Base-by-base conservation (phyloP, 2,888 invertebrate species). In the Hetaerina titia region DNA sequence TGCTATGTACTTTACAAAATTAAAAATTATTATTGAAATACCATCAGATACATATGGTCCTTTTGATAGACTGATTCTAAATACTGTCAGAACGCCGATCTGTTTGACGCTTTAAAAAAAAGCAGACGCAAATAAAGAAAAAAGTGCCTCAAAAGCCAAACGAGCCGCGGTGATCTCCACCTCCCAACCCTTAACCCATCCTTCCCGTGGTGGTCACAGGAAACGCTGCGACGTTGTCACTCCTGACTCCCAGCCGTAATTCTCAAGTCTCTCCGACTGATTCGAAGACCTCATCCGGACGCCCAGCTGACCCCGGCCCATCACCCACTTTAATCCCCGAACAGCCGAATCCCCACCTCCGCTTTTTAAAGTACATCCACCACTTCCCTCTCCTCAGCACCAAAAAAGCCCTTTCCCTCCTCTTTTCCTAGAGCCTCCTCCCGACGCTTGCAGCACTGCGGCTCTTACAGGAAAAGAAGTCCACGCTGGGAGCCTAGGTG, bases 161-260 rank as follows among this genome's bases (percentile, higher is more conserved):
- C 60, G 60, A 17, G 11, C 60, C 17, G 60, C 60, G 60, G 13
- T 60, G 60, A 60, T 60, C 60, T 60, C 60, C 60, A 60, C 11
- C 60, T 60, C 17, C 60, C 60, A 60, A 60, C 60, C 60, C 17
- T 60, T 60, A 11, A 60, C 17, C 17, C 60, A 11, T 60, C 13
- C 60, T 17, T 60, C 81, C 31, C 15, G 25, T 6, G 81, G 81
- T 11, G 81, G 22, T 13, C 13, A 13, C 25, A 31, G 31, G 31
- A 81, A 31, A 81, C 81, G 81, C 31, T 2, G 81, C 22, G 81
- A 31, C 8, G 7, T 81, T 81, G 81, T 81, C 81, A 81, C 81
- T 81, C 81, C 81, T 81, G 81, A 81, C 81, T 81, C 81, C n/a
- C 69, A 2, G n/a, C 69, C 81, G 81, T 81, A 81, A 81, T 81